Percentiles rank a stretch among this genome's conserved stretches.
Conservation (phyloP, 2,113 vertebrate genomes). For the Chaetops frenatus region DNA sequence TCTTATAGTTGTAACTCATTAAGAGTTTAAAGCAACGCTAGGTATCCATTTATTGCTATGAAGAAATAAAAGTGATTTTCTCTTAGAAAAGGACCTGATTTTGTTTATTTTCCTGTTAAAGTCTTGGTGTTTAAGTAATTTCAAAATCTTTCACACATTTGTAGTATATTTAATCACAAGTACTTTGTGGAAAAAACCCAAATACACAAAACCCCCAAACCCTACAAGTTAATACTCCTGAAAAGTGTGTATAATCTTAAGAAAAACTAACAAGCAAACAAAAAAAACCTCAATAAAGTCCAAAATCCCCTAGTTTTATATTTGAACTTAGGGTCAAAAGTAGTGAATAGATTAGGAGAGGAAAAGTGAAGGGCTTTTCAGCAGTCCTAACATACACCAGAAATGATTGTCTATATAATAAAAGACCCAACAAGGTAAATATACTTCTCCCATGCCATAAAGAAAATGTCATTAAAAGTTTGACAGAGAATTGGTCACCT, state of each 20-base stretch:
- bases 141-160: neutral
- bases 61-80: neutral
- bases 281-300: neutral
- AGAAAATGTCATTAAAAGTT: neutral
- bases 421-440: neutral
- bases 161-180: neutral
- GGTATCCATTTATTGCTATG: neutral
- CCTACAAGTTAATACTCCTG: neutral
- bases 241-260: neutral
- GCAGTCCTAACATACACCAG: neutral
- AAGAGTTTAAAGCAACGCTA: neutral
- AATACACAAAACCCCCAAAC: accelerated
- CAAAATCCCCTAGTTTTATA: accelerated
- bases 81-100: neutral
- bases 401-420: neutral
- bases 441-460: neutral
- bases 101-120: neutral
- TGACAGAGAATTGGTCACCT: neutral
- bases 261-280: neutral
- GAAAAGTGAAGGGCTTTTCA: neutral
- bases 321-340: neutral
- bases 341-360: neutral
- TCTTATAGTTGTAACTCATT: neutral
- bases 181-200: neutral
- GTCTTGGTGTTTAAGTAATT: neutral